Percentiles rank a stretch among this genome's conserved stretches.
Conservation (phyloP, 2,113 vertebrate genomes). For the Zosterops borbonicus region DNA sequence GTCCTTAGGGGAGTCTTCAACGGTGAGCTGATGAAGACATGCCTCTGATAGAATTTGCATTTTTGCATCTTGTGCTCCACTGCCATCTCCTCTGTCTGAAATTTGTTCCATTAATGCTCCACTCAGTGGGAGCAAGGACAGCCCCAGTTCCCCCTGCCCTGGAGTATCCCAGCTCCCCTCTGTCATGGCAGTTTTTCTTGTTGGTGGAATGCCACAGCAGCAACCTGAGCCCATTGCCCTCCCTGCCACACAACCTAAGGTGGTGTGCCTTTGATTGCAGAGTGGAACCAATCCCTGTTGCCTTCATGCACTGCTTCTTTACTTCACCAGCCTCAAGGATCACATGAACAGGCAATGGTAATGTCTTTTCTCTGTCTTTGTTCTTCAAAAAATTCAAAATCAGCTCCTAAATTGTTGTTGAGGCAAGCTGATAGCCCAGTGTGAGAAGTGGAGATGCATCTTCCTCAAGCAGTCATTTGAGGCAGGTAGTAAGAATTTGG, state of each 20-base stretch:
- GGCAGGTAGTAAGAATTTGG: background rate
- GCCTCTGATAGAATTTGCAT: background rate
- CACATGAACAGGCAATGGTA: background rate
- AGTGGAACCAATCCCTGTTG: background rate
- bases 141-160: background rate
- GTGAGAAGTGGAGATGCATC: background rate
- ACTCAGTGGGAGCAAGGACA: background rate
- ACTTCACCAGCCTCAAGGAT: background rate
- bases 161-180: background rate
- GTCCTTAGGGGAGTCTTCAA: conserved; percentile 25
- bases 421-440: background rate
- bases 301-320: background rate
- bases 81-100: background rate
- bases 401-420: background rate
- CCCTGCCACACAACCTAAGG: background rate
- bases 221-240: background rate
- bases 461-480: background rate
- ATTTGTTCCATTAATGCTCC: background rate
- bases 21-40: background rate
- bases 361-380: background rate
- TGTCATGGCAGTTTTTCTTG: background rate
- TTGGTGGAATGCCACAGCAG: background rate
- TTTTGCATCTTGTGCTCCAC: background rate
- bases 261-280: background rate
- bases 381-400: background rate